phyloP scores from a whole-genome alignment of 30 jellyfish, hydroid and myxozoan species.

The Hydractinia symbiolongicarpus region DNA sequence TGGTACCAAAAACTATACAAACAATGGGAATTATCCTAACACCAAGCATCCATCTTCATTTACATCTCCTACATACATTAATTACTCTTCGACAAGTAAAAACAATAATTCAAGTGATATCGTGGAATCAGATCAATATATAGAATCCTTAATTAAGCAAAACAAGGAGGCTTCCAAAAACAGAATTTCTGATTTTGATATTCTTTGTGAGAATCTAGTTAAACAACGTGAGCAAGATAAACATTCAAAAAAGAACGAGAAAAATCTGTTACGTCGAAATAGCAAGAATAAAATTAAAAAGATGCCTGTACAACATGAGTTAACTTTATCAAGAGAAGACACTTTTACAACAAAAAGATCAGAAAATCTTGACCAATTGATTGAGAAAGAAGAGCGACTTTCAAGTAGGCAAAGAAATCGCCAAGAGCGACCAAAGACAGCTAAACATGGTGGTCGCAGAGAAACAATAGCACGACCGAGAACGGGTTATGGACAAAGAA shows the following conservation, averaged over 20 bases:
- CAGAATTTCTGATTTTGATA: conserved; percentile 5
- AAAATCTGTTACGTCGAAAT: background rate
- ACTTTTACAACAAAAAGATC: too few relatives aligned
- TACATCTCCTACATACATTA: background rate
- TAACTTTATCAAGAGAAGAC: too few relatives aligned
- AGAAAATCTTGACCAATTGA: too few relatives aligned
- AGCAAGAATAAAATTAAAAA: too few relatives aligned
- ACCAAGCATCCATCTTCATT: too few relatives aligned
- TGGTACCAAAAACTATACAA: too few relatives aligned
- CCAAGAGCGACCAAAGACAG: conserved; percentile 16
- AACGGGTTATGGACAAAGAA: conserved; percentile 12
- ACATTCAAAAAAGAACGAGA: background rate
- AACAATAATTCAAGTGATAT: background rate
- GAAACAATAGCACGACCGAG: conserved; percentile 3
- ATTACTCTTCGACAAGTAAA: background rate
- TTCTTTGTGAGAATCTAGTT: conserved; percentile 1
- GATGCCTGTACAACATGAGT: too few relatives aligned
- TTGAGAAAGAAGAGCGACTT: too few relatives aligned
- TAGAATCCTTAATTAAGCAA: background rate
- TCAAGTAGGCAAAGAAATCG: background rate
- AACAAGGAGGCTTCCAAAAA: background rate
- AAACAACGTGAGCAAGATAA: background rate
- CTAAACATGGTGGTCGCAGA: background rate
- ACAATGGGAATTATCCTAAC: too few relatives aligned
- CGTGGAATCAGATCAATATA: background rate